Evolutionary conservation across 2,888 invertebrate species (phyloP).

Genomic region (Chrysodeixis includens): DNA sequence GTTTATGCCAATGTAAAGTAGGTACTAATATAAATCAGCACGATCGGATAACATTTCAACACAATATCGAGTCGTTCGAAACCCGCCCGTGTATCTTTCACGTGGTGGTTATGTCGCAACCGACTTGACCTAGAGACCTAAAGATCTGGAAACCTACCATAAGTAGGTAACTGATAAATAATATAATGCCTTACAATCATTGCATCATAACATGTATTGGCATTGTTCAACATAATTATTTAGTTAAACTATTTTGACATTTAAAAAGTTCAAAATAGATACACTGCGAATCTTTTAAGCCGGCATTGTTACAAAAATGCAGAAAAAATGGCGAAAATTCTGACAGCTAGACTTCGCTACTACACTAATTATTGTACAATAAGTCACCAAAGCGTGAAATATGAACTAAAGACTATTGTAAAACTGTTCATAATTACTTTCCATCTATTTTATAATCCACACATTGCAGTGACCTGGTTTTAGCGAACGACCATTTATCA

Average conservation of each 20-base stretch:
- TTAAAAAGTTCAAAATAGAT: background rate
- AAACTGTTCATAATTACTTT: conserved; percentile 25
- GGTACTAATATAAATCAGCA: conserved; percentile 40
- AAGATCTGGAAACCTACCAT: conserved; percentile 58
- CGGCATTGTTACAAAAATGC: background rate
- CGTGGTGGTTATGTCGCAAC: conserved; percentile 56
- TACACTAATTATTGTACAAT: background rate
- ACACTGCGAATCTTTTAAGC: background rate
- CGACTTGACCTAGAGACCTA: conserved; percentile 62
- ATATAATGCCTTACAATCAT: conserved; percentile 33
- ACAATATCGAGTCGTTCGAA: conserved; percentile 48
- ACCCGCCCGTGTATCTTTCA: conserved; percentile 60
- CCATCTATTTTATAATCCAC: conserved; percentile 19
- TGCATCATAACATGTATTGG: conserved; percentile 27
- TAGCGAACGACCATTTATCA: conserved; percentile 29
- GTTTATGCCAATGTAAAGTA: background rate
- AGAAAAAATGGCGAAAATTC: background rate
- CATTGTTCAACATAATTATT: conserved; percentile 5
- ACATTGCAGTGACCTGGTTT: conserved; percentile 22
- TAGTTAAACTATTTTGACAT: conserved; percentile 5
- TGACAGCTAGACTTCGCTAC: background rate
- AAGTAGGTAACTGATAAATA: conserved; percentile 45
- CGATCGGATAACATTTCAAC: conserved; percentile 52
- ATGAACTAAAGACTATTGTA: background rate
- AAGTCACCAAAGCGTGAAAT: background rate